Conservation (phyloP, 2,797 vertebrate species). For the Tauraco hartlaubi region DNA sequence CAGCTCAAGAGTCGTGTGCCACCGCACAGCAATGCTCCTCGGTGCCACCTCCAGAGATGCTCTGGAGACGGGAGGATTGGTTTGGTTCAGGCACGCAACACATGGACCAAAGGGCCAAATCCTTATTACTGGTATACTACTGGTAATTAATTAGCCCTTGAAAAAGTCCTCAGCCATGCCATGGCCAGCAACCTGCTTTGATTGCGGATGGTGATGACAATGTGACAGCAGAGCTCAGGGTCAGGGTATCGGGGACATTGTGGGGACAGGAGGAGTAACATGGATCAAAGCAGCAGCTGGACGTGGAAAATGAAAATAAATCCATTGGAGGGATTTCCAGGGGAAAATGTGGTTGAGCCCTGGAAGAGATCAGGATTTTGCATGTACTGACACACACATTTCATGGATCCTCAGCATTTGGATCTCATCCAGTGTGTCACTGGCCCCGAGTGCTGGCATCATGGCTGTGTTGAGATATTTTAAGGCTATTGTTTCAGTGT, state of each 20-base stretch:
- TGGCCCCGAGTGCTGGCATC: neutral
- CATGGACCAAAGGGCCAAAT: neutral
- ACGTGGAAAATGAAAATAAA: neutral
- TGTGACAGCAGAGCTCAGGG: neutral
- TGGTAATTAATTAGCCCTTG: neutral
- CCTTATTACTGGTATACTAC: neutral
- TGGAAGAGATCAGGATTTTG: neutral
- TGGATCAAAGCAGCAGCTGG: neutral
- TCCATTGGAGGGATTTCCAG: neutral
- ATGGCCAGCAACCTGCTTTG: neutral
- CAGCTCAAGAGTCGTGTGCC: neutral
- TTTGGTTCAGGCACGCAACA: neutral
- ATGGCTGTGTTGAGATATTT: neutral
- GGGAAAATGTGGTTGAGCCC: neutral
- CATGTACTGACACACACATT: neutral
- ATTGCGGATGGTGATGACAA: neutral
- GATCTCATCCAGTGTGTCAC: neutral
- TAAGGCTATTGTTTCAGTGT: neutral
- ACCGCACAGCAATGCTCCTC: accelerated
- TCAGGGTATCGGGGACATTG: neutral
- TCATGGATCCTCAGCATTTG: neutral
- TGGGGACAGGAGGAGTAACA: neutral
- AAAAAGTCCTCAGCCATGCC: neutral
- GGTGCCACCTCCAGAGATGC: neutral
- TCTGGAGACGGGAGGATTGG: neutral